Conservation (phyloP, 2,888 invertebrate species). For the Hermaeophaga mercurialis region DNA sequence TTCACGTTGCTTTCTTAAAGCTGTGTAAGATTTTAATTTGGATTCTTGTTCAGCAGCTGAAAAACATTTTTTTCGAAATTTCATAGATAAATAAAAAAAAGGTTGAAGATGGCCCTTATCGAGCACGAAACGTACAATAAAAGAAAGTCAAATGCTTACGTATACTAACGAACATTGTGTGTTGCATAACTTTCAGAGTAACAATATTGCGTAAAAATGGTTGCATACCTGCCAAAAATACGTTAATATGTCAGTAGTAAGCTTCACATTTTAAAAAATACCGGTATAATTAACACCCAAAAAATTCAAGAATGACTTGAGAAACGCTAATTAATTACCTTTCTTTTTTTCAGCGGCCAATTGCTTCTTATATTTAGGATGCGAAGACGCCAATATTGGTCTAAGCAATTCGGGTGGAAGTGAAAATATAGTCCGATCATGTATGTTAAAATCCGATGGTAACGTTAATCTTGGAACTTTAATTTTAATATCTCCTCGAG, state of each 20-base stretch:
- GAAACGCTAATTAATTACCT: conserved; percentile 42
- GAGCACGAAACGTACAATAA: no score
- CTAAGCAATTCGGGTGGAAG: conserved; percentile 65
- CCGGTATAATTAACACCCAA: no score
- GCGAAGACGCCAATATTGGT: conserved; percentile 52
- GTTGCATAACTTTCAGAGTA: no score
- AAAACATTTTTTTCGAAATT: no score
- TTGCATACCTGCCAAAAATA: no score
- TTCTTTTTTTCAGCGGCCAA: conserved; percentile 53
- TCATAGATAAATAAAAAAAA: no score
- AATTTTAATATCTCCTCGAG: conserved; percentile 58
- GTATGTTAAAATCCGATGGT: conserved; percentile 64
- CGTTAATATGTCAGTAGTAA: no score
- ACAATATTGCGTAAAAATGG: no score
- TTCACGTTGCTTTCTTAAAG: conserved; percentile 75
- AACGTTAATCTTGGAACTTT: conserved; percentile 62
- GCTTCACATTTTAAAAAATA: no score
- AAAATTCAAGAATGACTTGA: background rate
- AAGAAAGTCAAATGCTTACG: no score
- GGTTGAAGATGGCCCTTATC: no score
- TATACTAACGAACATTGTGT: no score
- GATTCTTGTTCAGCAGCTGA: conserved; percentile 57
- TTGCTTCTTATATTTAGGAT: conserved; percentile 52
- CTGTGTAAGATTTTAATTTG: conserved; percentile 67
- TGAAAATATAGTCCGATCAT: conserved; percentile 65